Conservation (phyloP, 2,797 vertebrate genomes). For the Lagodon rhomboides region DNA sequence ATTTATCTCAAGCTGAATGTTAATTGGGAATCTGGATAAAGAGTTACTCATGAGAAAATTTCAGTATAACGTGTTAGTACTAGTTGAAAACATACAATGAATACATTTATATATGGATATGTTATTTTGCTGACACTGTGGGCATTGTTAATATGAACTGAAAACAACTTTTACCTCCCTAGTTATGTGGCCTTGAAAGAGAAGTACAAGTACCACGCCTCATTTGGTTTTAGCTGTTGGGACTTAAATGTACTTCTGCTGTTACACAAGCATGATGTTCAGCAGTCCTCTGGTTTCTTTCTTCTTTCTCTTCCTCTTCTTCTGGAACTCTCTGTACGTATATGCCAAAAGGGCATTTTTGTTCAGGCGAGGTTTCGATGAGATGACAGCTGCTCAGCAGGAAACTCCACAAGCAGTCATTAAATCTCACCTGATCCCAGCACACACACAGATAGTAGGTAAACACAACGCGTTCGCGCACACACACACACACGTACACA, state of each 20-base stretch:
- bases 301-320: conserved; percentile 55
- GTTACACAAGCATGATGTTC: conserved; percentile 13
- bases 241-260: neutral
- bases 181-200: neutral
- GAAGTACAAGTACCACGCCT: neutral
- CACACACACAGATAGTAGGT: neutral
- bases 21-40: too few relatives aligned
- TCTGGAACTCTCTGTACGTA: conserved; percentile 4
- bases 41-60: too few relatives aligned
- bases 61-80: too few relatives aligned
- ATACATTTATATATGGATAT: too few relatives aligned
- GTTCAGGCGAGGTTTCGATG: conserved; percentile 34
- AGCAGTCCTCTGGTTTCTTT: conserved; percentile 2
- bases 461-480: conserved; percentile 6
- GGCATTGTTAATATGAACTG: neutral
- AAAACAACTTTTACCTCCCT: neutral
- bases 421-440: conserved; percentile 25
- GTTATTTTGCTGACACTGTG: neutral
- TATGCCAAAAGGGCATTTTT: neutral
- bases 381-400: neutral
- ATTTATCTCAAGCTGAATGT: too few relatives aligned
- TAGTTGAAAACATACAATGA: too few relatives aligned
- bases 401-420: conserved; percentile 1
- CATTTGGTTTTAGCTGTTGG: neutral
- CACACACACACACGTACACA: neutral